Evolutionary conservation across 2,113 vertebrate species (phyloP), one percentile per base, ranked within the genome.

Genomic region (Uria aalge): DNA sequence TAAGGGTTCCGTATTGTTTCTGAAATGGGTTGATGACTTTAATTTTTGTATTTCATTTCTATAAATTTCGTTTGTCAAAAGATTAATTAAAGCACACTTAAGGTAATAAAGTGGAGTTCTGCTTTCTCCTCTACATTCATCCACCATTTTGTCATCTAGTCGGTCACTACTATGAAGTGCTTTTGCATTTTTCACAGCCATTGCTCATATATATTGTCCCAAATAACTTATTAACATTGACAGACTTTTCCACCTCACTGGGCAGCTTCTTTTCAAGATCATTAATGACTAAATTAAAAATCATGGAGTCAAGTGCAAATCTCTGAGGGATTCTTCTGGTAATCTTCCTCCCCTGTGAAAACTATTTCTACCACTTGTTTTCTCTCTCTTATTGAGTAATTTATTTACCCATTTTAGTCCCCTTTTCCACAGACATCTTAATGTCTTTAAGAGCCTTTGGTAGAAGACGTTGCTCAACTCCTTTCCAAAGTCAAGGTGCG

Each of bases 211-310:
- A 36, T 45, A 38, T 68, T 64, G 36, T 76, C 68, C 45, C 41
- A 91, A 90, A 87, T 45, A 94, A 73, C 34, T 79, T 76, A 60
- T 38, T 83, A 95, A 68, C 40, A 52, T 66, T 81, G 76, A 62
- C 55, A 66, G 84, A 53, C 7, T 81, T 89, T 94, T 90, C 85
- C 32, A 71, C 47, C 47, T 89, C 52, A 74, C 52, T 85, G 66
- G n/a, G 92, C 56, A 79, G n/a, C 24, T 62, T 93, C 59, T 77
- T 92, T 76, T 85, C 73, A 67, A 77, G 68, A 84, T 84, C 66
- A n/a, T 84, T 96, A 92, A 78, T 72, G 47, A 88, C 41, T 57
- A 92, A 90, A 87, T 63, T 88, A 92, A 87, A 86, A 93, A 89
- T 77, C 67, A 71, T 7, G 16, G 55, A 81, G 73, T 74, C 50